These are phyloP conservation scores for Drosophila mulleri DNA, from an alignment of 2,888 invertebrate genomes.

Conservation along the genomic window DNA sequence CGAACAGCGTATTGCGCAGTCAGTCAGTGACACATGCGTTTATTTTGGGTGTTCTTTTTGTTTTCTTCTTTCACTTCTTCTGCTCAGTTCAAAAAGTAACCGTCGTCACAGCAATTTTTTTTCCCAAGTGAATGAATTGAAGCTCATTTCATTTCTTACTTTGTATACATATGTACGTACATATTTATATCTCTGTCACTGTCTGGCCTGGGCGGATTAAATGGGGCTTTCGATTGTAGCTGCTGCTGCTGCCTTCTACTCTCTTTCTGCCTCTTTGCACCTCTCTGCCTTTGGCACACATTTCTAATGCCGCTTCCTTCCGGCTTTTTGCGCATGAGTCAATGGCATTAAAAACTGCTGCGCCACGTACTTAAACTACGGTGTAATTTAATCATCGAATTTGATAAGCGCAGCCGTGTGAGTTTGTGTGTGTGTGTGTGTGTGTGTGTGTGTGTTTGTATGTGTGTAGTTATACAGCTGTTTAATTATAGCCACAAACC, in stretches of 20 bases:
- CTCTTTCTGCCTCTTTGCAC: not conserved
- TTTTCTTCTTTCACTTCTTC: not conserved
- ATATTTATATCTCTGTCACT: not conserved
- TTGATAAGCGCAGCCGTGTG: conserved; percentile 36
- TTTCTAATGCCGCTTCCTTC: conserved; percentile 49
- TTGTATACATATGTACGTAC: too few relatives aligned
- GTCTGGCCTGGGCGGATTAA: not conserved
- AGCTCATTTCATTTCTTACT: conserved; percentile 4
- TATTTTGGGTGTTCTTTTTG: conserved; percentile 6
- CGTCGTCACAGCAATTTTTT: conserved; percentile 42
- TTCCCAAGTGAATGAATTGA: conserved; percentile 36
- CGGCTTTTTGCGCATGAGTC: conserved; percentile 60
- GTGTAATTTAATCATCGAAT: conserved; percentile 48
- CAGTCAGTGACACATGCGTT: conserved; percentile 5
- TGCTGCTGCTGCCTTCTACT: not conserved
- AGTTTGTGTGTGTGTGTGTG: too few relatives aligned
- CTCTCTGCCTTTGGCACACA: conserved; percentile 1
- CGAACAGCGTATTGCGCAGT: conserved; percentile 9
- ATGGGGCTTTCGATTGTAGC: conserved; percentile 1
- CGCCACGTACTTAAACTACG: conserved; percentile 34
- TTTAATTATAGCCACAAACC: conserved; percentile 25
- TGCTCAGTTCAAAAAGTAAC: conserved; percentile 53
- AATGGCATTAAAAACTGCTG: conserved; percentile 52
- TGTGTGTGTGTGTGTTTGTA: too few relatives aligned
- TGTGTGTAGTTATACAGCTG: too few relatives aligned